Percentiles rank a stretch among this genome's conserved stretches.
Conservation (phyloP, 2,113 vertebrate genomes). For the Tilapia sparmanii region DNA sequence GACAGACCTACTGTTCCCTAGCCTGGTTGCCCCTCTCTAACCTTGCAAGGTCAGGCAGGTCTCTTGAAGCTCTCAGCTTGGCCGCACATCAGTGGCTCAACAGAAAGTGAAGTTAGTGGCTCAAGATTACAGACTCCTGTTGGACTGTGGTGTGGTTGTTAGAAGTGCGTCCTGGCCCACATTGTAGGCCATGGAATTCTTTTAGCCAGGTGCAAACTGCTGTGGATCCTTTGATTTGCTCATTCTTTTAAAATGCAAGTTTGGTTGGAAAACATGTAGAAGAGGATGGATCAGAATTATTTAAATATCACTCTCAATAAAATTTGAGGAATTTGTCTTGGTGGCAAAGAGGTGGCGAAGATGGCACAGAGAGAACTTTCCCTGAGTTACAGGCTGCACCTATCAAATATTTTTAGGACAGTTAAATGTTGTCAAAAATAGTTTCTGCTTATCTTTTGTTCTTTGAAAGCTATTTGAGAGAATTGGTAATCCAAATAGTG, state of each 20-base stretch:
- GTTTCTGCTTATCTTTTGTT: not conserved
- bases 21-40: not conserved
- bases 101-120: not conserved
- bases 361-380: not conserved
- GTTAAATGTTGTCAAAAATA: not conserved
- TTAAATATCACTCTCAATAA: not conserved
- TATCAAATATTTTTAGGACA: not conserved
- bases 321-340: not conserved
- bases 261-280: not conserved
- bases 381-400: not conserved
- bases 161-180: not conserved
- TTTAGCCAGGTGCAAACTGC: not conserved
- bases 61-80: not conserved
- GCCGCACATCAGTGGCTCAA: not conserved
- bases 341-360: not conserved
- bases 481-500: not conserved
- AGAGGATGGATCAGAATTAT: not conserved
- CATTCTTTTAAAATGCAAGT: not conserved
- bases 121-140: not conserved
- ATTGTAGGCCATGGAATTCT: not conserved
- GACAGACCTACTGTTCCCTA: constrained; percentile 5
- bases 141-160: not conserved
- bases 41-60: not conserved
- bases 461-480: not conserved
- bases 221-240: not conserved